phyloP scores from a whole-genome alignment of 2,888 invertebrate genomes.

The Omphaloscelis lunosa region DNA sequence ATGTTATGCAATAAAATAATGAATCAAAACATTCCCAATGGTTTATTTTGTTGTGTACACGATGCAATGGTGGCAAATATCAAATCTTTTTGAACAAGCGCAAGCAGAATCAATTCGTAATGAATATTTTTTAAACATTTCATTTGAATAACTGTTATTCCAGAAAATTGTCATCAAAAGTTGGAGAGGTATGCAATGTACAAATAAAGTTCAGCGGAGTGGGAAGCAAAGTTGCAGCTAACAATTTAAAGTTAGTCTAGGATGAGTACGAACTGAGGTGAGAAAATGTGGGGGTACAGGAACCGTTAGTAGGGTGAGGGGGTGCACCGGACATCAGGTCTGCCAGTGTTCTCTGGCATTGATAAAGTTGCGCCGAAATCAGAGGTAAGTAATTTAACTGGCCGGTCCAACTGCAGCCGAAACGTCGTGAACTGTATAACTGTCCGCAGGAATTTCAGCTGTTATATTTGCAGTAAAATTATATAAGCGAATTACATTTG shows the following conservation, averaged over 20 bases:
- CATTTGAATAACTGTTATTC: constrained; percentile 67
- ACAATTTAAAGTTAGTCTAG: constrained; percentile 88
- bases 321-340: constrained; percentile 72
- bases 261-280: constrained; percentile 81
- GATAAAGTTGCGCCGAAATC: constrained; percentile 79
- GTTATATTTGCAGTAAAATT: constrained; percentile 27
- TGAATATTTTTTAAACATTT: constrained; percentile 56
- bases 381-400: constrained; percentile 77
- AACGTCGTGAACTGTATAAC: constrained; percentile 57
- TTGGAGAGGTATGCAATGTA: constrained; percentile 79
- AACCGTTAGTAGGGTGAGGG: constrained; percentile 65
- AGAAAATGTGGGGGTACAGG: constrained; percentile 77
- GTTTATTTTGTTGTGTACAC: constrained; percentile 23
- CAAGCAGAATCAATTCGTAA: constrained; percentile 33
- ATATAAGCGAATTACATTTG: constrained; percentile 32
- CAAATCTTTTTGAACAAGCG: constrained; percentile 33
- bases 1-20: constrained; percentile 64
- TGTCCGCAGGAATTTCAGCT: constrained; percentile 21
- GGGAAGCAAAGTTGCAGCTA: constrained; percentile 83
- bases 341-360: constrained; percentile 75
- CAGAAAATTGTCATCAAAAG: constrained; percentile 77
- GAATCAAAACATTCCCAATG: constrained; percentile 38
- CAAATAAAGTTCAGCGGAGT: constrained; percentile 84
- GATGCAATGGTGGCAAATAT: constrained; percentile 15
- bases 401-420: constrained; percentile 69